Percentiles rank a stretch among this genome's conserved stretches.
phyloP scores from a whole-genome alignment of 1,140 invertebrate genomes.

The Diabrotica virgifera region DNA sequence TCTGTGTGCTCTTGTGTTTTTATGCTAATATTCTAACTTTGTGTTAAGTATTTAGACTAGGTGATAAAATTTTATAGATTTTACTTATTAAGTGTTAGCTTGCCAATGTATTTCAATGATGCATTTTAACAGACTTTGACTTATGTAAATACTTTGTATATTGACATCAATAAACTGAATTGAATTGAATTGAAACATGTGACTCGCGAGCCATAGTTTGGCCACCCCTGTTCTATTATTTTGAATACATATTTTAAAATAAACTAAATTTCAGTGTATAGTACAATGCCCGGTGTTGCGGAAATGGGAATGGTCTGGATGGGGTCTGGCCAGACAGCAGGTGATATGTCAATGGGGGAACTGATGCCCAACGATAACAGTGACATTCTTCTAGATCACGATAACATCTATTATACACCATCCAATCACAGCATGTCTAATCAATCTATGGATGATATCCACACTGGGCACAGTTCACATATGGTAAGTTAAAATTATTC shows the following conservation, averaged over 20 bases:
- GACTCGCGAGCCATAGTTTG: too few species aligned
- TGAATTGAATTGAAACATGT: too few species aligned
- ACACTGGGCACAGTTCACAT: slow-evolving; percentile 54
- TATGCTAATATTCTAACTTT: too few species aligned
- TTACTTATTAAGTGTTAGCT: too few species aligned
- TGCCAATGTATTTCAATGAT: too few species aligned
- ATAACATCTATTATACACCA: slow-evolving; percentile 57
- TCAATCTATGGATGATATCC: slow-evolving; percentile 58
- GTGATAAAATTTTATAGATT: too few species aligned
- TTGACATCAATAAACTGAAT: too few species aligned
- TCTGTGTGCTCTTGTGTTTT: too few species aligned
- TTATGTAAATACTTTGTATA: too few species aligned
- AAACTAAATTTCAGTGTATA: slow-evolving; percentile 28
- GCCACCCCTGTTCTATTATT: too few species aligned
- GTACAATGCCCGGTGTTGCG: slow-evolving; percentile 56
- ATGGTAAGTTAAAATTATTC: slow-evolving; percentile 51
- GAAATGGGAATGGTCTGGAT: slow-evolving; percentile 73
- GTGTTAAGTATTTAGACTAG: too few species aligned
- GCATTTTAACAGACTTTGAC: too few species aligned
- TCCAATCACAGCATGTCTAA: slow-evolving; percentile 49
- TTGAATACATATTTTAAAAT: not conserved
- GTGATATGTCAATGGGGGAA: slow-evolving; percentile 50
- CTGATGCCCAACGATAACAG: slow-evolving; percentile 39
- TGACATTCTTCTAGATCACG: slow-evolving; percentile 55
- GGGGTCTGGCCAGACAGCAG: slow-evolving; percentile 59